Conservation (phyloP, 2,888 invertebrate genomes). For the Caradrina clavipalpis region DNA sequence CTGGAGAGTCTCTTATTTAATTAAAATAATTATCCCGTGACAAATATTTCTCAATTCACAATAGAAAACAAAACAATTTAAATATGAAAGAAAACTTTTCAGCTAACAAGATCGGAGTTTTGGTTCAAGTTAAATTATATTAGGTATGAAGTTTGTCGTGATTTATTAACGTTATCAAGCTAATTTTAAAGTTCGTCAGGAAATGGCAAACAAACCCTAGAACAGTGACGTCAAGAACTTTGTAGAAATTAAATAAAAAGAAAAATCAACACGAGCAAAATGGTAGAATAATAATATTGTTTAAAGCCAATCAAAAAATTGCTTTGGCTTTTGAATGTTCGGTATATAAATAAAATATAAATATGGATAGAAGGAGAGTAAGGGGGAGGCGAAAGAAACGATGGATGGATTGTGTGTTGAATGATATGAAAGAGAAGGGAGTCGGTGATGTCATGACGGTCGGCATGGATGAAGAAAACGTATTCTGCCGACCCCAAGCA, state of each 20-base stretch:
- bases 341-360: too few species aligned
- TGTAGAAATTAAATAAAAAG: neutral
- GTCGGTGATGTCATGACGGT: too few species aligned
- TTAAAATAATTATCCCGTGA: too few species aligned
- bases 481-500: too few species aligned
- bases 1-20: too few species aligned
- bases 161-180: conserved; percentile 34
- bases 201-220: neutral
- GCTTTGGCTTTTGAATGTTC: too few species aligned
- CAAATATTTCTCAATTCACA: neutral
- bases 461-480: too few species aligned
- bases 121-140: conserved; percentile 45
- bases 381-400: too few species aligned
- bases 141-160: conserved; percentile 27
- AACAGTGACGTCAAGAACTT: neutral
- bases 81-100: conserved; percentile 46
- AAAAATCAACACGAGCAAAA: neutral
- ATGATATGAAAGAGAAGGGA: too few species aligned
- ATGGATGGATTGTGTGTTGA: too few species aligned
- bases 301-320: neutral
- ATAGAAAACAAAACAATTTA: conserved; percentile 38
- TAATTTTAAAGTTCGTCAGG: conserved; percentile 15
- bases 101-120: conserved; percentile 23
- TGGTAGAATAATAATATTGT: neutral
- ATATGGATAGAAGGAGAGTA: too few species aligned